phyloP scores from a whole-genome alignment of 2,888 invertebrate genomes.

The Rosalia funebris region DNA sequence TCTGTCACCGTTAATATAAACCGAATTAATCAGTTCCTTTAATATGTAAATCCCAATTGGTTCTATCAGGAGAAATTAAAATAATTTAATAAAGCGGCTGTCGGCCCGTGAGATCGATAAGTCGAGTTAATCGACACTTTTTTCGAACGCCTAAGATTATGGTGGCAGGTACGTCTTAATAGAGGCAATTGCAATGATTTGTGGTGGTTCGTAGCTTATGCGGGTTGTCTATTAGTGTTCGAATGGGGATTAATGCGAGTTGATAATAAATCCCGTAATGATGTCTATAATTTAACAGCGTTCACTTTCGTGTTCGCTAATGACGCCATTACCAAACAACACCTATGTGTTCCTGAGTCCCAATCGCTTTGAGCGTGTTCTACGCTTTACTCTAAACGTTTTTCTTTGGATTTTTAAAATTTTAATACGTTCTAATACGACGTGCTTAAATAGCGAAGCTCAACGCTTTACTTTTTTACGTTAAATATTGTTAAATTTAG shows the following conservation, averaged over 20 bases:
- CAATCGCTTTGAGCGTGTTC: too few relatives aligned
- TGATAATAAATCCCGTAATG: slow-evolving; percentile 49
- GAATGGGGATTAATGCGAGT: slow-evolving; percentile 42
- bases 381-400: too few relatives aligned
- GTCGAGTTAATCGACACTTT: slow-evolving; percentile 2
- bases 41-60: slow-evolving; percentile 41
- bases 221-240: slow-evolving; percentile 36
- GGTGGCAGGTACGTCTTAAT: slow-evolving; percentile 17
- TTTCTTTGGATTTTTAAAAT: too few relatives aligned
- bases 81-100: slow-evolving; percentile 31
- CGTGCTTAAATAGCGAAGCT: too few relatives aligned
- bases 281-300: slow-evolving; percentile 47
- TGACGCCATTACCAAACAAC: slow-evolving; percentile 48
- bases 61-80: slow-evolving; percentile 40
- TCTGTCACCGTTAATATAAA: slow-evolving; percentile 44
- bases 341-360: too few relatives aligned
- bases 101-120: slow-evolving; percentile 27
- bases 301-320: slow-evolving; percentile 47
- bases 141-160: not conserved
- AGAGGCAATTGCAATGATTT: slow-evolving; percentile 36
- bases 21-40: slow-evolving; percentile 39
- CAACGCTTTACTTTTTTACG: too few relatives aligned
- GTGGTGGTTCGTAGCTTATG: slow-evolving; percentile 33
- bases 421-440: too few relatives aligned
- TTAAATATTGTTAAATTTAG: too few relatives aligned